These are phyloP conservation scores for Plagodis pulveraria DNA, from an alignment of 2,888 invertebrate species.

Conservation along the genomic window DNA sequence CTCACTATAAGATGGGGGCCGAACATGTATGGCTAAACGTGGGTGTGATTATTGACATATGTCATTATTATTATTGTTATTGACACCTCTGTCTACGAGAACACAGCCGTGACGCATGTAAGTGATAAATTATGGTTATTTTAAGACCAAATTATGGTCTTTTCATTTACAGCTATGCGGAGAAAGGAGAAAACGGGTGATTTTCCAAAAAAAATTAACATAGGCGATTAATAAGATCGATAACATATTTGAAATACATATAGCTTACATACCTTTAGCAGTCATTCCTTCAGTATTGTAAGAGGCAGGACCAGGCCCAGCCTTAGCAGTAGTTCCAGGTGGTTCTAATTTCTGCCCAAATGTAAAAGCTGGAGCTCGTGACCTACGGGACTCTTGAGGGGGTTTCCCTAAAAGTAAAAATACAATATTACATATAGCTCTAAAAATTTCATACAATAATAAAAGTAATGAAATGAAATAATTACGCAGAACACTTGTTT, in stretches of 20 bases:
- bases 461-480: not conserved
- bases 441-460: not conserved
- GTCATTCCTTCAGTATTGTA: slow-evolving; percentile 95
- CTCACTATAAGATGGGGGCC: too few relatives aligned
- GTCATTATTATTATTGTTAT: too few relatives aligned
- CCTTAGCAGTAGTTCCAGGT: slow-evolving; percentile 79
- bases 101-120: too few relatives aligned
- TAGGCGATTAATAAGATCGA: not conserved
- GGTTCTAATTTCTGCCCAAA: slow-evolving; percentile 89
- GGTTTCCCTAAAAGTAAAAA: slow-evolving; percentile 86
- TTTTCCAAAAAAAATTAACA: not conserved
- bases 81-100: too few relatives aligned
- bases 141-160: not conserved
- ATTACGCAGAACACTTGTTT: not conserved
- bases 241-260: not conserved
- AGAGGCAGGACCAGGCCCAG: slow-evolving; percentile 95
- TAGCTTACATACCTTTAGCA: slow-evolving; percentile 88
- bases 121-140: too few relatives aligned
- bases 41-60: too few relatives aligned
- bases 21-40: too few relatives aligned
- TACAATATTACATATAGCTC: not conserved
- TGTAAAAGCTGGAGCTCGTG: slow-evolving; percentile 92
- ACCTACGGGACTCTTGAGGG: slow-evolving; percentile 90
- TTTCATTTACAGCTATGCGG: slow-evolving; percentile 11
- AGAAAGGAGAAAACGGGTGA: not conserved